phyloP scores from a whole-genome alignment of 2,888 invertebrate species.

The Drosophila kambysellisi region DNA sequence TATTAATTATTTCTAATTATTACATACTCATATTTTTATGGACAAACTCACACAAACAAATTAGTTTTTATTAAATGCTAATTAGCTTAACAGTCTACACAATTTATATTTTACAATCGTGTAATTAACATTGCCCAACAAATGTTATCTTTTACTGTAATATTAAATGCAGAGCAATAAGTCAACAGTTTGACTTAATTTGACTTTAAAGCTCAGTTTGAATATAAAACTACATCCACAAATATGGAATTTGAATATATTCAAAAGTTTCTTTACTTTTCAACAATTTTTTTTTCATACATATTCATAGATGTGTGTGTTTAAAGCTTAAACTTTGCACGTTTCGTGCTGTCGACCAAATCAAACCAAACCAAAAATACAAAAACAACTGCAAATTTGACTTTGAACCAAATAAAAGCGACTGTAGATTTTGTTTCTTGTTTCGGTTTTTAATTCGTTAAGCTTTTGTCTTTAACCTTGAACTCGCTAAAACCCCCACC shows the following conservation, averaged over 20 bases:
- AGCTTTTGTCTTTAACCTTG: slow-evolving; percentile 8
- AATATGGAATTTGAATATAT: slow-evolving; percentile 11
- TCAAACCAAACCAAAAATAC: background rate
- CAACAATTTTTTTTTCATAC: background rate
- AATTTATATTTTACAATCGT: background rate
- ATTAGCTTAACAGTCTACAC: background rate
- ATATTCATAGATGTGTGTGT: slow-evolving; percentile 3
- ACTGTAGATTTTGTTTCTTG: slow-evolving; percentile 13
- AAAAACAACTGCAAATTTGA: slow-evolving; percentile 21
- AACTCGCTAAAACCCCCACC: background rate
- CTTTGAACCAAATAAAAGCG: slow-evolving; percentile 46
- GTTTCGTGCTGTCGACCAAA: slow-evolving; percentile 26
- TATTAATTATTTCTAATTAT: background rate
- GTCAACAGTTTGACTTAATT: background rate
- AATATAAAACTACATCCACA: background rate
- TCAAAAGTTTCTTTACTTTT: slow-evolving; percentile 5
- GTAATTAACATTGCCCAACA: background rate
- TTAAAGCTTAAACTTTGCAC: slow-evolving; percentile 33
- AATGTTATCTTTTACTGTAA: background rate
- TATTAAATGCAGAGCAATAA: background rate
- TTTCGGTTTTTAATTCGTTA: slow-evolving; percentile 3
- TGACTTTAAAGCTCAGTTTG: background rate
- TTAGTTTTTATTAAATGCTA: background rate
- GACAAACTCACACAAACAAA: background rate
- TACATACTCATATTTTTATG: background rate